These are phyloP conservation scores for Caenorhabditis japonica DNA, from an alignment of 2,888 invertebrate genomes.

Conservation along the genomic window DNA sequence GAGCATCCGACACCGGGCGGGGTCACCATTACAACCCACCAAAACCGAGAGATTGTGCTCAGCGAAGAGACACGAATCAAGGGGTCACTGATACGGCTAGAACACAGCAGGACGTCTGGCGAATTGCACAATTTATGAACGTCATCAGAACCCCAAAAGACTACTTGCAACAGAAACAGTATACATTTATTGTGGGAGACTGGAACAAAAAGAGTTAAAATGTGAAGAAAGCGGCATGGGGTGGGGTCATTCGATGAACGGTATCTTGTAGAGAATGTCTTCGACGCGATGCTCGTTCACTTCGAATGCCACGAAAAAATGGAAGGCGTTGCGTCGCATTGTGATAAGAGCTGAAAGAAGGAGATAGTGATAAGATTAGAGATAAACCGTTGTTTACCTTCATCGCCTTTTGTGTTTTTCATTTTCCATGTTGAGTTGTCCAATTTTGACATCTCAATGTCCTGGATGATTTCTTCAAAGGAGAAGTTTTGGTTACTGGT, in stretches of 20 bases:
- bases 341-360: conserved; percentile 38
- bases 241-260: conserved; percentile 37
- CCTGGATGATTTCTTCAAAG: conserved; percentile 34
- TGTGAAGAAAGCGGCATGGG: too few species aligned
- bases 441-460: conserved; percentile 9
- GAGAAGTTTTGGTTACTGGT: conserved; percentile 43
- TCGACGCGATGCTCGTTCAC: conserved; percentile 40
- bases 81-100: conserved; percentile 39
- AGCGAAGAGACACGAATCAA: conserved; percentile 14
- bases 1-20: conserved; percentile 29
- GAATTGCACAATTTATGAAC: conserved; percentile 37
- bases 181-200: conserved; percentile 23
- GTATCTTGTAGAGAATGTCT: conserved; percentile 48
- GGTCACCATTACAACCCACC: conserved; percentile 47
- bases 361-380: background rate
- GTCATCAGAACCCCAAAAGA: conserved; percentile 26
- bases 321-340: conserved; percentile 43
- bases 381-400: conserved; percentile 13
- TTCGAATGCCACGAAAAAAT: conserved; percentile 53
- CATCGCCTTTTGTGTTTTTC: conserved; percentile 11
- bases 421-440: conserved; percentile 28
- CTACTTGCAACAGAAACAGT: conserved; percentile 1
- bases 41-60: background rate
- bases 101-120: conserved; percentile 18
- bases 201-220: background rate